A percentile compares a stretch with the other conserved stretches of the same genome.
Conservation (phyloP, 1,140 invertebrate species). For the Ceratina australensis region DNA sequence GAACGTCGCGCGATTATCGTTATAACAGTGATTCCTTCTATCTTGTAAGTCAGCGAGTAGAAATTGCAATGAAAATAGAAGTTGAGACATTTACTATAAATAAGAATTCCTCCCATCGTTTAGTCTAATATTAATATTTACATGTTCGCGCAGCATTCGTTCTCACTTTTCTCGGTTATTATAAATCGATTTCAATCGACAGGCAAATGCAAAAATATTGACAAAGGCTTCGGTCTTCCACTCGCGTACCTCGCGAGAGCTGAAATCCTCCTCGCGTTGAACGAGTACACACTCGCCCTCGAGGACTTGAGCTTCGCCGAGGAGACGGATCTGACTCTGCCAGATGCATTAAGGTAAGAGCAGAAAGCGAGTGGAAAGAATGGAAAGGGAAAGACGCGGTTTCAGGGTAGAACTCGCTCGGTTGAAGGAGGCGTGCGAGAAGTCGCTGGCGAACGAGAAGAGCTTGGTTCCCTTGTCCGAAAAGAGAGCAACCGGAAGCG, state of each 20-base stretch:
- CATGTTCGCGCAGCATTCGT: neutral
- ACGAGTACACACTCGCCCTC: constrained; percentile 80
- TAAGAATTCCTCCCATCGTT: too few species aligned
- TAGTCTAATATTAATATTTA: too few species aligned
- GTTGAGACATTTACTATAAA: too few species aligned
- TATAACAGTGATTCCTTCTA: too few species aligned
- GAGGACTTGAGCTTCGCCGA: constrained; percentile 83
- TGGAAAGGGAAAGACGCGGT: neutral
- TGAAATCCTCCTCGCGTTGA: constrained; percentile 79
- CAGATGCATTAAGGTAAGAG: constrained; percentile 37
- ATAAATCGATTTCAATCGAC: neutral
- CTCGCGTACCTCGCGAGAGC: constrained; percentile 82
- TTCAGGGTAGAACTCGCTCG: constrained; percentile 10
- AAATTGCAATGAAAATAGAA: too few species aligned
- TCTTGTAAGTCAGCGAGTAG: too few species aligned
- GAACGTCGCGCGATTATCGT: too few species aligned
- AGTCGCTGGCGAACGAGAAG: constrained; percentile 10
- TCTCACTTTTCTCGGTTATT: constrained; percentile 34
- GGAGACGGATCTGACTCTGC: constrained; percentile 76
- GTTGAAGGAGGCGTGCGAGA: constrained; percentile 39
- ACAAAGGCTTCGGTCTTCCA: constrained; percentile 82
- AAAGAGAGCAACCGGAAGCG: too few species aligned
- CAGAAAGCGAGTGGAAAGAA: neutral
- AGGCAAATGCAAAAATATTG: constrained; percentile 79
- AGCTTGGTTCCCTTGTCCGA: neutral